These are phyloP conservation scores for Matsumurasca onukii DNA, from an alignment of 1,140 invertebrate species.

Conservation along the genomic window DNA sequence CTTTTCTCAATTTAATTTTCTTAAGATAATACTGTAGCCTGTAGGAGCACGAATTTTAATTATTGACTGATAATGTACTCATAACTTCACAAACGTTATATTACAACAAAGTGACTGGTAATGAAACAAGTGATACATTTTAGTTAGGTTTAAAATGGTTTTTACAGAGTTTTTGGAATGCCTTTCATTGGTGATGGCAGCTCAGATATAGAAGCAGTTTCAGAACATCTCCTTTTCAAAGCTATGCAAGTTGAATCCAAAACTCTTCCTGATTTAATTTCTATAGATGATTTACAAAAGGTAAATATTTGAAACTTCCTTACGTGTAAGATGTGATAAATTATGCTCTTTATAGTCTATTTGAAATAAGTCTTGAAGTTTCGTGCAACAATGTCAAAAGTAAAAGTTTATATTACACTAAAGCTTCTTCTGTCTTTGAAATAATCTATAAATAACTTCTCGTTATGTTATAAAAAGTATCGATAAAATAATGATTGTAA, in stretches of 20 bases:
- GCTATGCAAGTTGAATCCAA: slow-evolving; percentile 11
- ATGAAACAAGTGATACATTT: neutral
- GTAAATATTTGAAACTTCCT: neutral
- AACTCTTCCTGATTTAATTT: neutral
- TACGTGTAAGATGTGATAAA: neutral
- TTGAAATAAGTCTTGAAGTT: too few relatives aligned
- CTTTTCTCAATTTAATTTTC: too few relatives aligned
- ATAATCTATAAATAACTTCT: neutral
- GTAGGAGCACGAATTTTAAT: too few relatives aligned
- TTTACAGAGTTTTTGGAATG: slow-evolving; percentile 39
- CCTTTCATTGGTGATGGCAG: slow-evolving; percentile 37
- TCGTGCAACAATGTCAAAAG: too few relatives aligned
- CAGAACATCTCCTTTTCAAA: slow-evolving; percentile 24
- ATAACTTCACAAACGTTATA: too few relatives aligned
- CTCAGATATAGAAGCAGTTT: slow-evolving; percentile 22
- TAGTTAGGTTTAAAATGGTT: neutral
- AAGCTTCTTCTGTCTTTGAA: neutral
- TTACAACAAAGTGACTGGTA: slow-evolving; percentile 1
- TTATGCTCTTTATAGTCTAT: too few relatives aligned
- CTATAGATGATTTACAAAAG: neutral
- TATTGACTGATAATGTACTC: neutral
- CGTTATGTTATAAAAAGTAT: neutral
- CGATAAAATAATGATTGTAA: neutral
- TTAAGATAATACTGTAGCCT: too few relatives aligned
- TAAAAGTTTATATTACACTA: too few relatives aligned